Evolutionary conservation across 2,113 vertebrate genomes (phyloP).

Genomic region (Tapirus terrestris): DNA sequence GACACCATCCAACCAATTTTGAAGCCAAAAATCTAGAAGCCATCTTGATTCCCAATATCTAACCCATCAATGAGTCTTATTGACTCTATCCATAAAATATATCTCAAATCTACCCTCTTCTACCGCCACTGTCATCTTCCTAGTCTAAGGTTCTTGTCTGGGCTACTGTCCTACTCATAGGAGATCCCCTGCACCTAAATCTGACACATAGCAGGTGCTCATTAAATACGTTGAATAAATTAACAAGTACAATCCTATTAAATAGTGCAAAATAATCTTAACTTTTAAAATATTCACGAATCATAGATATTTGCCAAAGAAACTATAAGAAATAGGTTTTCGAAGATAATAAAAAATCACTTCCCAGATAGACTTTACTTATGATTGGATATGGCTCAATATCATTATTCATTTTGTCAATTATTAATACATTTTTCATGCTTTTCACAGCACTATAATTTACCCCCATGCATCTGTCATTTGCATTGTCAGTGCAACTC

Average conservation of each 20-base stretch:
- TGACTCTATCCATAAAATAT: neutral
- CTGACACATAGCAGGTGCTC: neutral
- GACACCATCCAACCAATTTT: neutral
- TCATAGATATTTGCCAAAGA: conserved; percentile 3
- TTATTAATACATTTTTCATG: neutral
- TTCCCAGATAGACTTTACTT: neutral
- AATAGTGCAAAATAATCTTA: conserved; percentile 5
- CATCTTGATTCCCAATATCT: neutral
- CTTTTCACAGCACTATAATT: neutral
- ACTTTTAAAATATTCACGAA: neutral
- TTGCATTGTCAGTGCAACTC: neutral
- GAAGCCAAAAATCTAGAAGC: neutral
- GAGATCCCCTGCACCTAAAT: neutral
- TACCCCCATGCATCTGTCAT: neutral
- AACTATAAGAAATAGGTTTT: conserved; percentile 18
- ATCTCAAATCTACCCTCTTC: neutral
- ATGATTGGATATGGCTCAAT: neutral
- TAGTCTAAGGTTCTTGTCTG: neutral
- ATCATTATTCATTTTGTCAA: neutral
- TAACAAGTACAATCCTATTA: neutral
- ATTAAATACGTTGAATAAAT: conserved; percentile 14
- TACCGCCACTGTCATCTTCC: neutral
- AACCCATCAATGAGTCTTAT: neutral
- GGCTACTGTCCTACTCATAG: neutral
- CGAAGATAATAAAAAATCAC: conserved; percentile 27